Evolutionary conservation across 2,888 invertebrate species (phyloP), one percentile per base, ranked within the genome.

Genomic region (Dicycla oo): DNA sequence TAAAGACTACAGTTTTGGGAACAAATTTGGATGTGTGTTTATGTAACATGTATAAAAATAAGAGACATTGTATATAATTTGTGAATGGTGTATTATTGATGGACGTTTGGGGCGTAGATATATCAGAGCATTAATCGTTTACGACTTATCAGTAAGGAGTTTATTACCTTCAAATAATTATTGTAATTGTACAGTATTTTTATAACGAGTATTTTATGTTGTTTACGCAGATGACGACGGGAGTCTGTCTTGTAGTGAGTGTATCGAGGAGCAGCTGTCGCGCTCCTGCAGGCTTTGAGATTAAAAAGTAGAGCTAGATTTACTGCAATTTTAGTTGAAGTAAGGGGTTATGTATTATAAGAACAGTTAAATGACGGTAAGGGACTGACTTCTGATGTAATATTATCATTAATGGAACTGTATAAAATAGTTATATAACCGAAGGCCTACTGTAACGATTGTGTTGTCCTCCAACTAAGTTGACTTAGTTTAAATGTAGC

Each of bases 1-100:
- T 95, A 95, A 95, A 95, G 95, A 95, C 95, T 95, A 94, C 95
- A 95, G 94, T 94, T 94, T 94, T 93, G 95, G 95, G 95, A 95
- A 94, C 95, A 95, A 95, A 95, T 95, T 95, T 94, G 93, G 93
- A 95, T 94, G 95, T 95, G 95, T 95, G 95, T 94, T 94, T 93
- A 94, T 90, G 94, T 94, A 93, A 93, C 94, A 93, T 95, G 94
- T 95, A 94, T 93, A 94, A 90, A 91, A 89, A 86, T 90, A 92
- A 92, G 91, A 90, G 92, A 93, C 93, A 92, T 93, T 95, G 95
- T 95, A 94, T 91, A 94, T 95, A 95, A 89, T 90, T 94, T 94
- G 94, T 94, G 94, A 94, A 95, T 94, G 95, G 91, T 94, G 94
- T 94, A 94, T 92, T 93, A 92, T 93, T 92, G 94, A 90, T 82